Percentiles rank a stretch among this genome's conserved stretches.
Conservation (phyloP, 2,888 invertebrate species). For the Odontothrips loti region DNA sequence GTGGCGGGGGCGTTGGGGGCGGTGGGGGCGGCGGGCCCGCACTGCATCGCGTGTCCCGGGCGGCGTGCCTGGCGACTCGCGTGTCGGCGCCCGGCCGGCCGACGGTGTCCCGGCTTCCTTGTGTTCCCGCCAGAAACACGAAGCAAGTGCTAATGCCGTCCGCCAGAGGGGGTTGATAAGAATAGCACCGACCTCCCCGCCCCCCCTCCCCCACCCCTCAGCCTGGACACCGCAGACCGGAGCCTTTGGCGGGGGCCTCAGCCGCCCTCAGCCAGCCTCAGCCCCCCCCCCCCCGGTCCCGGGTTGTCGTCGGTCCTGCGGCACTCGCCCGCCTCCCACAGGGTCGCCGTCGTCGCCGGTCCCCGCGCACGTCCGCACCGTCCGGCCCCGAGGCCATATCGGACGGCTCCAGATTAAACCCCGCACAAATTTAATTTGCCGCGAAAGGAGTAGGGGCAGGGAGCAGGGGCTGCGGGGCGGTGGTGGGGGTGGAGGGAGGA, state of each 20-base stretch:
- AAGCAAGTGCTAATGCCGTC: slow-evolving; percentile 6
- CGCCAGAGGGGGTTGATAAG: neutral
- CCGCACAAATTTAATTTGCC: too few relatives aligned
- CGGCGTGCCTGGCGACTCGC: neutral
- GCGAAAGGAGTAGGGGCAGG: too few relatives aligned
- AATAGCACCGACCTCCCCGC: neutral
- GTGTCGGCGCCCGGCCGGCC: neutral
- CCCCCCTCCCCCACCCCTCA: neutral
- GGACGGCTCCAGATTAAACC: too few relatives aligned
- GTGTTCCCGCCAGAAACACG: neutral
- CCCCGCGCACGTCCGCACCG: too few relatives aligned
- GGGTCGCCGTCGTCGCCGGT: too few relatives aligned
- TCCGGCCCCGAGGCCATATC: too few relatives aligned
- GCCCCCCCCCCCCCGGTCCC: neutral
- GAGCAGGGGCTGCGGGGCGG: too few relatives aligned
- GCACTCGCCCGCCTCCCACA: too few relatives aligned
- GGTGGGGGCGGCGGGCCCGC: neutral
- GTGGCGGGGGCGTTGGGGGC: neutral
- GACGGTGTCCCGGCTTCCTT: neutral
- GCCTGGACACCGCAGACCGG: too few relatives aligned
- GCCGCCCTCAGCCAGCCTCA: neutral
- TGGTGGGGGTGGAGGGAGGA: too few relatives aligned
- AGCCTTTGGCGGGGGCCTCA: too few relatives aligned
- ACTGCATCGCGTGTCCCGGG: neutral
- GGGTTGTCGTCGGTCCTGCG: too few relatives aligned